These are phyloP conservation scores for Sialia sialis DNA, from an alignment of 2,113 vertebrate species.

Conservation along the genomic window DNA sequence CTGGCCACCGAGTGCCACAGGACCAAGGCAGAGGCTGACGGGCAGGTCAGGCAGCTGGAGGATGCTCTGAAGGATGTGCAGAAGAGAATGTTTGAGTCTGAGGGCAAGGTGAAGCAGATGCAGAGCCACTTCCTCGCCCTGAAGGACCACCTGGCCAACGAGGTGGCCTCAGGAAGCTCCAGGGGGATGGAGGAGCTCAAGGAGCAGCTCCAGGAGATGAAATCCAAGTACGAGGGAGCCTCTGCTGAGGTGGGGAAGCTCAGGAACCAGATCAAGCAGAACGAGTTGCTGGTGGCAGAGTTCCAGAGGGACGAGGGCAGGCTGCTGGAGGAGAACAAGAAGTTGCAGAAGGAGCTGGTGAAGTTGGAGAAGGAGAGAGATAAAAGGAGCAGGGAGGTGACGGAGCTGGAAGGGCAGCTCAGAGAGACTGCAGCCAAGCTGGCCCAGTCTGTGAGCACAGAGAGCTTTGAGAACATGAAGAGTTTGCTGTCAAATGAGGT, in stretches of 20 bases:
- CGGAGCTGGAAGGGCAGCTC: conserved; percentile 75
- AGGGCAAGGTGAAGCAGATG: conserved; percentile 95
- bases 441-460: conserved; percentile 68
- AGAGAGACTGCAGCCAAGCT: conserved; percentile 71
- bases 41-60: conserved; percentile 89
- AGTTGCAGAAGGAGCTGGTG: conserved; percentile 76
- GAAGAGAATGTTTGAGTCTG: conserved; percentile 96
- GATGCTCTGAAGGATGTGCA: conserved; percentile 93
- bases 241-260: conserved; percentile 89
- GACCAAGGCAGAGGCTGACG: conserved; percentile 84
- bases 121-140: conserved; percentile 93
- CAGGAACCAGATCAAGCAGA: conserved; percentile 89
- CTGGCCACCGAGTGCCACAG: conserved; percentile 77
- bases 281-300: conserved; percentile 84
- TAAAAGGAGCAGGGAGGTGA: conserved; percentile 58
- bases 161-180: conserved; percentile 59
- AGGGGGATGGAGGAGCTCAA: conserved; percentile 81
- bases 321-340: conserved; percentile 80
- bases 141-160: conserved; percentile 84
- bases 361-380: conserved; percentile 74
- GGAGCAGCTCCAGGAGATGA: conserved; percentile 86
- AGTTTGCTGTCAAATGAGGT: conserved; percentile 80
- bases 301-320: conserved; percentile 84
- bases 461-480: conserved; percentile 91
- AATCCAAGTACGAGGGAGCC: conserved; percentile 88